Evolutionary conservation across 2,888 invertebrate genomes (phyloP), one percentile per base, ranked within the genome.

Genomic region (Phalera bucephala): DNA sequence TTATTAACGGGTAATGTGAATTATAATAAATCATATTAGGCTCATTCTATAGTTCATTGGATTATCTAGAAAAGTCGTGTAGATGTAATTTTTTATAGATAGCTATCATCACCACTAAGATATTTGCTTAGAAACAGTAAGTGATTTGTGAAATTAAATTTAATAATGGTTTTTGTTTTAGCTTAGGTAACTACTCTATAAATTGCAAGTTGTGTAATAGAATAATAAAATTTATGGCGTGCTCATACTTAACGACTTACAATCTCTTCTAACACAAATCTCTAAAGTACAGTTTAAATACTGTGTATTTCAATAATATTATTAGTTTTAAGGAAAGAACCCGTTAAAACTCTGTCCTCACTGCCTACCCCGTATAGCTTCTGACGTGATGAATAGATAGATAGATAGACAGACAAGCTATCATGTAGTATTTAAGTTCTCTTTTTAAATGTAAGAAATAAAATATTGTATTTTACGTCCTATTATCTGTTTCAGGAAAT

Each of bases 191-290:
- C n/a, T n/a, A n/a, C n/a, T n/a, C n/a, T n/a, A 72, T 49, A 40
- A 34, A 42, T 46, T 34, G 31, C 65, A 67, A 52, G 59, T 63
- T 52, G 56, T 69, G 65, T 77, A 81, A 81, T 74, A 73, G 76
- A 59, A 64, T 78, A 79, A 64, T 80, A 40, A 60, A 78, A 83
- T 82, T 83, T 81, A 83, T 81, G 70, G 68, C 71, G 66, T 77
- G 75, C 69, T 79, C 80, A 79, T 73, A 59, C 64, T 75, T 75
- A 80, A 82, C 76, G 70, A 72, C 70, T 77, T 77, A 72, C 71
- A 69, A 78, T 78, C 39, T 44, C 33, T 51, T 78, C 68, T 53
- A 57, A 75, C 5, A 22, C 22, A 6, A 2, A n/a, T 7, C 2
- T 20, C 4, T 7, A 7, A 20, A 20, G n/a, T 22, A n/a, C n/a